Percentiles rank a stretch among this genome's conserved stretches.
phyloP scores from a whole-genome alignment of 2,888 invertebrate genomes.

The Sminthurinus aureus region DNA sequence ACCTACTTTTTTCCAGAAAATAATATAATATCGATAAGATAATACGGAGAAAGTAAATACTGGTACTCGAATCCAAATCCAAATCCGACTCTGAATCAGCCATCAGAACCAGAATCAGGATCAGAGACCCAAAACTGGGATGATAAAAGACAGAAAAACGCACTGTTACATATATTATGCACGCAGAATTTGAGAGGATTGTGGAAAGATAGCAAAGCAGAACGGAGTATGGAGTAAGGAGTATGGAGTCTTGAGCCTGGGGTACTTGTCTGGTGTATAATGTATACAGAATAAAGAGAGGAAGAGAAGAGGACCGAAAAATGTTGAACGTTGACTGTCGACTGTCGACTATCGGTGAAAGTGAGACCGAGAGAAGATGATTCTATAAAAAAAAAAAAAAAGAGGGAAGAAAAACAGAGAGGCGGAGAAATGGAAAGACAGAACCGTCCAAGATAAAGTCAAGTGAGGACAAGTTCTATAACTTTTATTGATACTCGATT shows the following conservation, averaged over 20 bases:
- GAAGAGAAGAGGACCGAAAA: neutral
- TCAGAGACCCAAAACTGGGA: neutral
- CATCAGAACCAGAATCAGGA: too few species aligned
- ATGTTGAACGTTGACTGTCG: neutral
- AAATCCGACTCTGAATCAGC: too few species aligned
- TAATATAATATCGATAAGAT: too few species aligned
- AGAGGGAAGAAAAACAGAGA: neutral
- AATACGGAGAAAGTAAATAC: too few species aligned
- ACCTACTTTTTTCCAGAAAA: too few species aligned
- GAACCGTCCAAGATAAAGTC: slow-evolving; percentile 8
- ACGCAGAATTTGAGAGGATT: neutral
- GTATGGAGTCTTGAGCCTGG: too few species aligned
- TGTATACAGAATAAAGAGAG: neutral
- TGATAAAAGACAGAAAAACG: neutral
- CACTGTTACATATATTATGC: neutral
- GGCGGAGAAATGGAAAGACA: neutral
- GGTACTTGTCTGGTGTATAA: too few species aligned
- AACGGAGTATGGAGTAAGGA: too few species aligned
- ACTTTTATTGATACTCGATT: slow-evolving; percentile 58
- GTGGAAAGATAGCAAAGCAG: too few species aligned
- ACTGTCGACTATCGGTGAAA: neutral
- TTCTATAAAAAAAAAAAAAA: neutral
- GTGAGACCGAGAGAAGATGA: neutral
- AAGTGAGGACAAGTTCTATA: slow-evolving; percentile 30
- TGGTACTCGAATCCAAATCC: too few species aligned